Evolutionary conservation across 2,888 invertebrate genomes (phyloP).

Genomic region (Melanophora roralis): DNA sequence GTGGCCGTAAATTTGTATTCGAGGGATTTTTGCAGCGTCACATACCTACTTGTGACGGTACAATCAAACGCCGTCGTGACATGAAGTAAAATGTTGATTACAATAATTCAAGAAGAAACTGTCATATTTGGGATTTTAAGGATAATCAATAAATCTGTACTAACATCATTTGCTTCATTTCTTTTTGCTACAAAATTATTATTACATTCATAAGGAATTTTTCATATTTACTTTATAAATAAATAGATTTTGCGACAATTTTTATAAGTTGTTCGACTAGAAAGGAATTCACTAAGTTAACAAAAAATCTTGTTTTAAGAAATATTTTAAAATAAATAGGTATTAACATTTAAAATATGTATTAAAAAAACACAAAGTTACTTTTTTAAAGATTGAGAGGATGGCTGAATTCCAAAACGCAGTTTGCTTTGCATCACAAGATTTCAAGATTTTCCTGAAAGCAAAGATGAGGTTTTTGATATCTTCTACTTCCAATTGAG

Average conservation of each 20-base stretch:
- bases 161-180: conserved; percentile 29
- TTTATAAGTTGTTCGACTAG: background rate
- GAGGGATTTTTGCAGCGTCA: conserved; percentile 76
- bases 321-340: background rate
- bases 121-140: background rate
- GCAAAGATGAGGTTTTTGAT: too few species aligned
- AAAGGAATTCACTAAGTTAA: too few species aligned
- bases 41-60: conserved; percentile 76
- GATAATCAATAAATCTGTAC: background rate
- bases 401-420: too few species aligned
- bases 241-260: background rate
- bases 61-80: conserved; percentile 75
- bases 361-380: too few species aligned
- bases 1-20: conserved; percentile 76
- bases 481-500: too few species aligned
- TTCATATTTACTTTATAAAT: conserved; percentile 26
- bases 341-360: too few species aligned
- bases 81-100: conserved; percentile 68
- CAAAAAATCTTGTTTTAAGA: background rate
- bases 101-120: background rate
- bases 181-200: conserved; percentile 45
- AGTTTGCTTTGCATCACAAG: too few species aligned
- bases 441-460: too few species aligned
- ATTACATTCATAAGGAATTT: conserved; percentile 58
- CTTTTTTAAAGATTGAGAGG: too few species aligned